Base-by-base conservation (phyloP, 2,113 vertebrate genomes). In the Colius striatus region DNA sequence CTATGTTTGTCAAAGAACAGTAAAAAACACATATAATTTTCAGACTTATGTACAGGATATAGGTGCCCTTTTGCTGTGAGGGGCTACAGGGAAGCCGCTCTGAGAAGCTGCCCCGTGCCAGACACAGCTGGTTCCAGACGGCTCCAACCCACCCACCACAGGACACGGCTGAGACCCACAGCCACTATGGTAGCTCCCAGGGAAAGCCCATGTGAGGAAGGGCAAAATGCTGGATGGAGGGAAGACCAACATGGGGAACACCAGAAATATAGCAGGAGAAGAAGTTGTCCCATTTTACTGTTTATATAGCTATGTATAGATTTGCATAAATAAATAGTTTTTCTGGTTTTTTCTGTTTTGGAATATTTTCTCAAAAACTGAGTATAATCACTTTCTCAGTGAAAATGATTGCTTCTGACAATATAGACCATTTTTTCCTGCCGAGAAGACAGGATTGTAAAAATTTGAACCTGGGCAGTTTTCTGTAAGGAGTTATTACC, bases 131-230 rank as follows among this genome's bases (percentile, higher is more conserved):
- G 29, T 41, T 67, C 67, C 36, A n/a, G 55, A 13, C 3, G 5
- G 32, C 19, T 62, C 41, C 41, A 4, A 5, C 9, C 1, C 0
- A 3, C 70, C 43, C 58, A 23, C 4, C 1, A 4, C 68, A 43
- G 55, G n/a, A 29, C 41, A 10, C 0, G 16, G 47, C 21, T 6
- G 2, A 11, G 30, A 38, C 50, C 45, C 1, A 1, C 57, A 48
- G 58, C 9, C 43, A 21, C 2, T 0, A 4, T 5, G 50, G 26
- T 0, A 0, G 22, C 1, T 0, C 41, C 20, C 1, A 0, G 62
- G 36, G 27, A 25, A 7, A 27, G 21, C 19, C 8, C 20, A 16
- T 5, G 13, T 16, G 5, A 32, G 50, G 4, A 19, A 45, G 19
- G 11, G 20, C 8, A 67, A 15, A 67, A 19, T 0, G 0, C 11